These are phyloP conservation scores for Coenonympha glycerion DNA, from an alignment of 2,888 invertebrate genomes.

Conservation along the genomic window DNA sequence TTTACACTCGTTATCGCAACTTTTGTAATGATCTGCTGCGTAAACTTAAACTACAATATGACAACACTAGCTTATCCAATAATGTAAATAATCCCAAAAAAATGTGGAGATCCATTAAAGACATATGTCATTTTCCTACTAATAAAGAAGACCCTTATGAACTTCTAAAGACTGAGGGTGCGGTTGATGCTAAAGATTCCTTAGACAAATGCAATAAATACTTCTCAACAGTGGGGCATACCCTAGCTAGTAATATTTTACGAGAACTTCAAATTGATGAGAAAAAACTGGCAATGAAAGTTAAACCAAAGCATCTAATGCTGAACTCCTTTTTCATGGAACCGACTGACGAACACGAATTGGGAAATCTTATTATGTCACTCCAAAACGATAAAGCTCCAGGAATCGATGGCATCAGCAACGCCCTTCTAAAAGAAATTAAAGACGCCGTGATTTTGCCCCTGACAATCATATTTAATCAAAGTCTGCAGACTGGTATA, in stretches of 20 bases:
- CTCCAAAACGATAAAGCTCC: slow-evolving; percentile 6
- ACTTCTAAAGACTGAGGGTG: background rate
- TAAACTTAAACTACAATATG: slow-evolving; percentile 4
- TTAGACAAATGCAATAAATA: slow-evolving; percentile 6
- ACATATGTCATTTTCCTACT: background rate
- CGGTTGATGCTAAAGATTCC: background rate
- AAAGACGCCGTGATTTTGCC: background rate
- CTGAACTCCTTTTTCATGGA: background rate
- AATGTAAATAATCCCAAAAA: background rate
- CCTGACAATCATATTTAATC: slow-evolving; percentile 1
- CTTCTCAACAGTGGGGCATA: slow-evolving; percentile 1
- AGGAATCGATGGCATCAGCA: slow-evolving; percentile 3
- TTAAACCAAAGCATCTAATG: background rate
- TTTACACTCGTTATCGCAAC: slow-evolving; percentile 9
- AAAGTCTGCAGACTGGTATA: background rate
- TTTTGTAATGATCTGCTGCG: slow-evolving; percentile 3
- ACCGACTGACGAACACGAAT: slow-evolving; percentile 1
- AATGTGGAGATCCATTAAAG: background rate
- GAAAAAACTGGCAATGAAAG: background rate
- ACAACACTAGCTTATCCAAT: background rate
- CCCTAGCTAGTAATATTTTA: slow-evolving; percentile 2
- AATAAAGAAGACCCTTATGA: slow-evolving; percentile 4
- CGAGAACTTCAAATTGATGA: background rate
- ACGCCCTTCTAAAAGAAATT: background rate
- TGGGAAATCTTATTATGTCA: background rate